Percentiles rank a stretch among this genome's conserved stretches.
phyloP scores from a whole-genome alignment of 1,140 invertebrate species.

The Daktulosphaira vitifoliae region DNA sequence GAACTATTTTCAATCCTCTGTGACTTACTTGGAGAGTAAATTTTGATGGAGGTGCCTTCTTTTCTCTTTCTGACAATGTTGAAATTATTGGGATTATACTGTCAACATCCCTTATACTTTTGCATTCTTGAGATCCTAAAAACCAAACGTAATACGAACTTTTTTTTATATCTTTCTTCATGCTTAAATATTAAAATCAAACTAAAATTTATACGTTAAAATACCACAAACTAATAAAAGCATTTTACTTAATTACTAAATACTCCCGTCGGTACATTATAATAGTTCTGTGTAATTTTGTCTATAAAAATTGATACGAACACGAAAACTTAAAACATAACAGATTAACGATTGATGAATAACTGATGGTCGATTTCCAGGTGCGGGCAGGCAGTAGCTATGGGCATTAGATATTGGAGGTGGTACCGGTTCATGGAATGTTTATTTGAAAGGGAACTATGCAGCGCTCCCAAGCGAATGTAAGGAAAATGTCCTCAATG shows the following conservation, averaged over 20 bases:
- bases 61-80: conserved; percentile 72
- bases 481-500: conserved; percentile 26
- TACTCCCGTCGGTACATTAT: no score
- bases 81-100: conserved; percentile 74
- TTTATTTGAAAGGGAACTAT: conserved; percentile 22
- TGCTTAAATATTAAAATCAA: no score
- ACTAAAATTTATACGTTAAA: no score
- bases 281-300: neutral
- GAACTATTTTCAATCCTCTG: conserved; percentile 89
- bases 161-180: conserved; percentile 83
- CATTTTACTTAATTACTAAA: no score
- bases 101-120: conserved; percentile 71
- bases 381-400: neutral
- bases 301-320: neutral
- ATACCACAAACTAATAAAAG: no score
- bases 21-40: conserved; percentile 78
- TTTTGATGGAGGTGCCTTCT: conserved; percentile 82
- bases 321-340: neutral
- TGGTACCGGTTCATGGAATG: conserved; percentile 22
- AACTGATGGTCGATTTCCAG: conserved; percentile 25
- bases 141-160: conserved; percentile 98
- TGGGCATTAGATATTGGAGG: neutral
- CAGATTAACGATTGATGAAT: conserved; percentile 1
- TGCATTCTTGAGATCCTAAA: conserved; percentile 87
- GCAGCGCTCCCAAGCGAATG: conserved; percentile 27